Base-by-base conservation (phyloP, 2,888 invertebrate species). In the Eristalinus sepulchralis region DNA sequence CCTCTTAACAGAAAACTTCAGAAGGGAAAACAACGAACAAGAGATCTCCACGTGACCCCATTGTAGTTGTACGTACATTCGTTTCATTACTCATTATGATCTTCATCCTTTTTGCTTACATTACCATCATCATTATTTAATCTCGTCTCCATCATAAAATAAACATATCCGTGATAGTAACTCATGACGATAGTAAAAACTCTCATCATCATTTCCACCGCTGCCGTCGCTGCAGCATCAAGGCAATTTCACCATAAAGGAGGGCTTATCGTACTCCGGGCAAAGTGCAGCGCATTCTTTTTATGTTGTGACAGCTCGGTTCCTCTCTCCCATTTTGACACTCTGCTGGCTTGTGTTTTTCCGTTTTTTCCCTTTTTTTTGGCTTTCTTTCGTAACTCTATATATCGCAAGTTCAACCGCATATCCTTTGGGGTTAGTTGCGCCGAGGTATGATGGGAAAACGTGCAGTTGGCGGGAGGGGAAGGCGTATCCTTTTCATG, bases 181-280 rank as follows among this genome's bases (percentile, higher is more conserved):
- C 71, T 81, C 76, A 81, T 70, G 68, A 33, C 53, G 67, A 47
- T 63, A 36, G 66, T 81, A 81, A 85, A 85, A 81, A 81, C 71
- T 71, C 76, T 67, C 81, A 81, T 85, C 84, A 71, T 76, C 81
- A 85, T 85, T 85, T 85, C 62, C 67, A 72, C 39, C 59, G 70
- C 33, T 27, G 27, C 27, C 27, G 27, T 5, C 27, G 27, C 27
- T 73, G 60, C 79, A 75, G 55, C 76, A 76, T 68, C 84, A 85
- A 71, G 71, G 84, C 76, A 81, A 81, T 85, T 85, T 81, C 71
- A 77, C 76, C 81, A 77, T 77, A 72, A 72, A 66, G 62, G 67
- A 80, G 67, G 81, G 67, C 76, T 85, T 85, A 85, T 63, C 81
- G 70, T 75, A 57, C 55, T 67, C 67, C 59, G 71, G 31, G 72